These are phyloP conservation scores for Oryzias celebensis DNA, from an alignment of 2,113 vertebrate species.

Conservation along the genomic window DNA sequence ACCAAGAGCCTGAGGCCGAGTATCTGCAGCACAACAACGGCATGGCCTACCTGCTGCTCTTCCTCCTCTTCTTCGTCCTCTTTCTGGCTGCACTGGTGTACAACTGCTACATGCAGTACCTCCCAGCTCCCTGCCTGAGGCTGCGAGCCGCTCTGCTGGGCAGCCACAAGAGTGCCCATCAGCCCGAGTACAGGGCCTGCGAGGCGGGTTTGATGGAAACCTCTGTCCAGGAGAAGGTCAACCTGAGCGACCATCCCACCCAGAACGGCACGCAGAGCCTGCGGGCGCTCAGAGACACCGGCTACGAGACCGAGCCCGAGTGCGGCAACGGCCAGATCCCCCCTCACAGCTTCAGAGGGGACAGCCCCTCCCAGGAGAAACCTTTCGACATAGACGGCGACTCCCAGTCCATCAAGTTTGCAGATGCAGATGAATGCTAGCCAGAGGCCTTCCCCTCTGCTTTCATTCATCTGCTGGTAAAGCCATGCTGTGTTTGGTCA, in stretches of 20 bases:
- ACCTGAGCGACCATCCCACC: slow-evolving; percentile 66
- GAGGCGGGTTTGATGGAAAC: slow-evolving; percentile 88
- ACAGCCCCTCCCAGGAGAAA: slow-evolving; percentile 72
- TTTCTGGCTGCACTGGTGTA: slow-evolving; percentile 85
- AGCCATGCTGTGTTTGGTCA: too few relatives aligned
- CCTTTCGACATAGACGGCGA: slow-evolving; percentile 92
- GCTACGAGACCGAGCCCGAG: slow-evolving; percentile 92
- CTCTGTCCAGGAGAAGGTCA: slow-evolving; percentile 70
- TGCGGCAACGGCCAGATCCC: slow-evolving; percentile 82
- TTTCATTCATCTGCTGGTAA: neutral
- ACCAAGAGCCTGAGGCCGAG: slow-evolving; percentile 75
- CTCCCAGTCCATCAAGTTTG: slow-evolving; percentile 84
- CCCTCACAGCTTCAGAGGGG: slow-evolving; percentile 64
- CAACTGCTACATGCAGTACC: slow-evolving; percentile 96
- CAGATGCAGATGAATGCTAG: slow-evolving; percentile 81
- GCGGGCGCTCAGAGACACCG: slow-evolving; percentile 85
- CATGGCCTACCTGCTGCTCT: slow-evolving; percentile 85
- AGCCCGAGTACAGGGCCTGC: slow-evolving; percentile 83
- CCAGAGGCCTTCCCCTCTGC: neutral
- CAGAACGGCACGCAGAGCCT: slow-evolving; percentile 79
- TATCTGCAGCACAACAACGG: slow-evolving; percentile 88
- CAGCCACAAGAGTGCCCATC: slow-evolving; percentile 79
- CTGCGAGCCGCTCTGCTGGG: slow-evolving; percentile 84
- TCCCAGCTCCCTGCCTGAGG: slow-evolving; percentile 88
- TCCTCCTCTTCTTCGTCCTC: slow-evolving; percentile 89